Evolutionary conservation across 1,140 invertebrate species (phyloP).

Genomic region (Drosophila pseudoananassae): DNA sequence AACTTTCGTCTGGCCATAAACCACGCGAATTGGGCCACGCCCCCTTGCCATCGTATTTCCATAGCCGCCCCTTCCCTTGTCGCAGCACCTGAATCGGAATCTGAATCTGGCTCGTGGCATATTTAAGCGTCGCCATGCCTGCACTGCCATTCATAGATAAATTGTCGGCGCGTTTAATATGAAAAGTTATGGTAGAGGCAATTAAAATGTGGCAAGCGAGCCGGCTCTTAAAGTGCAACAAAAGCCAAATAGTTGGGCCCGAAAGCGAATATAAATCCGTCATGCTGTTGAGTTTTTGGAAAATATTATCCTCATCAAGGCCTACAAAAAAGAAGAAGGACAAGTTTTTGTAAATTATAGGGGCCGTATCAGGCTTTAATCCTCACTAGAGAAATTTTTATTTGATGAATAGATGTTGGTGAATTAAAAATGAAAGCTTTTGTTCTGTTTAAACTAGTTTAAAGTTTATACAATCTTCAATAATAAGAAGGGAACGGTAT

Average conservation of each 20-base stretch:
- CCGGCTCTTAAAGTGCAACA: conserved; percentile 42
- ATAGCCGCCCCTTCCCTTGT: background rate
- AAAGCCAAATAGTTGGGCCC: conserved; percentile 14
- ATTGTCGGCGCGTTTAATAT: conserved; percentile 73
- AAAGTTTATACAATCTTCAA: background rate
- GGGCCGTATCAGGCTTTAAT: too few species aligned
- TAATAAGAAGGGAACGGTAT: background rate
- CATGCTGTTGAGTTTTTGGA: background rate
- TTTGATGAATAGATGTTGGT: too few species aligned
- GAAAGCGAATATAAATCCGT: conserved; percentile 15
- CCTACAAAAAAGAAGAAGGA: too few species aligned
- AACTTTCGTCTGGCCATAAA: conserved; percentile 70
- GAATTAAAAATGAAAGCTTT: background rate
- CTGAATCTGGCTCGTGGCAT: conserved; percentile 58
- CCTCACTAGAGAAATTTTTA: too few species aligned
- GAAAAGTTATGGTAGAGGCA: conserved; percentile 72
- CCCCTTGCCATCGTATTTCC: conserved; percentile 4
- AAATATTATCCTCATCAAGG: background rate
- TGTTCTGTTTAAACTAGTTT: background rate
- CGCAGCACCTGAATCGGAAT: conserved; percentile 28
- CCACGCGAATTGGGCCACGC: conserved; percentile 34
- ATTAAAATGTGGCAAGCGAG: conserved; percentile 51
- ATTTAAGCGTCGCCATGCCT: conserved; percentile 73
- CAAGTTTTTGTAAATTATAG: too few species aligned
- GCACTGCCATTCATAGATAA: conserved; percentile 68